phyloP scores from a whole-genome alignment of 2,113 vertebrate species.

The Sylvietta virens region DNA sequence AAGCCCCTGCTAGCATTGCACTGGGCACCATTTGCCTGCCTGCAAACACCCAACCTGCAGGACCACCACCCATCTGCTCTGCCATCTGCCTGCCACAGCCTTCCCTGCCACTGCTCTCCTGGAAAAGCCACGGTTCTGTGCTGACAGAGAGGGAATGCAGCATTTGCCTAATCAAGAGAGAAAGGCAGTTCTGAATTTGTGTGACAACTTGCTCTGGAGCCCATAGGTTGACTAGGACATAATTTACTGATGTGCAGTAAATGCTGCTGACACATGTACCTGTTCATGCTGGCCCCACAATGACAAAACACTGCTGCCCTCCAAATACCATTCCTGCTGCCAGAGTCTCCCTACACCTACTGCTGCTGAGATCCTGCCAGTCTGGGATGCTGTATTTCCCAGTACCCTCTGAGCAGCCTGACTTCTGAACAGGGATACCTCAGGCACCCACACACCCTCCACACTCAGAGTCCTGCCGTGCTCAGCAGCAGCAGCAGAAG shows the following conservation, averaged over 20 bases:
- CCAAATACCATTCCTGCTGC: neutral
- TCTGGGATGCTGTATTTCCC: neutral
- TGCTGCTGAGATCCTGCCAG: neutral
- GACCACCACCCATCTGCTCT: neutral
- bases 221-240: rapidly evolving
- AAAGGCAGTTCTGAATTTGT: neutral
- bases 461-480: neutral
- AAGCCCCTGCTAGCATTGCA: rapidly evolving
- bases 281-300: neutral
- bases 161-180: neutral
- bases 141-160: neutral
- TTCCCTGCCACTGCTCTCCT: neutral
- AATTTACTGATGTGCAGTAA: neutral
- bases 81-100: neutral
- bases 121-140: neutral
- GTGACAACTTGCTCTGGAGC: rapidly evolving
- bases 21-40: neutral
- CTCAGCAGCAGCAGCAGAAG: neutral
- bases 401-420: neutral
- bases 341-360: neutral
- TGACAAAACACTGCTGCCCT: neutral
- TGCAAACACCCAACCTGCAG: neutral
- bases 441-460: neutral
- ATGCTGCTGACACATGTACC: neutral
- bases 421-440: neutral